phyloP scores from a whole-genome alignment of 1,140 invertebrate species.

The Episyrphus balteatus region DNA sequence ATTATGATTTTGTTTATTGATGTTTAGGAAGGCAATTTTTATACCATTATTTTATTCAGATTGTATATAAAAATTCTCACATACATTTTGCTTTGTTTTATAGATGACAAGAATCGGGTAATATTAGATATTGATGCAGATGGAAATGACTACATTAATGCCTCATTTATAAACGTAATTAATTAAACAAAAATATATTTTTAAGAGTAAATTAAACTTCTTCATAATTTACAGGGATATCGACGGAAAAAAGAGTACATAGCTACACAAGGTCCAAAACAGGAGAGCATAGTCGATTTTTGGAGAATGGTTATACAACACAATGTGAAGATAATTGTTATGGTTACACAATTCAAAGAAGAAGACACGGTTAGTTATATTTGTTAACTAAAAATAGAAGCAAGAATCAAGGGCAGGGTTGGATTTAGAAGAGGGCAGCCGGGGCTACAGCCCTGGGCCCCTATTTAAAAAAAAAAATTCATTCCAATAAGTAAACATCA shows the following conservation, averaged over 20 bases:
- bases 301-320: constrained; percentile 74
- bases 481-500: no score
- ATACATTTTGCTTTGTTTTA: no score
- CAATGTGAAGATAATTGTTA: constrained; percentile 60
- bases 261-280: constrained; percentile 71
- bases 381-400: background rate
- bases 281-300: constrained; percentile 61
- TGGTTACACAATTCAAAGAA: constrained; percentile 69
- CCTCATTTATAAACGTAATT: constrained; percentile 65
- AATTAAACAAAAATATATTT: background rate
- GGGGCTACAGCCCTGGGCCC: no score
- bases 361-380: constrained; percentile 41
- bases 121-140: constrained; percentile 50
- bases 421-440: no score
- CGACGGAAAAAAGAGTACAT: constrained; percentile 58
- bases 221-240: constrained; percentile 45
- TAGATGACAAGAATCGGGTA: constrained; percentile 68
- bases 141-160: constrained; percentile 70
- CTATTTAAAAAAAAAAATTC: no score
- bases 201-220: background rate
- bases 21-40: no score
- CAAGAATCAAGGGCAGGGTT: no score
- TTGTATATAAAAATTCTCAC: no score
- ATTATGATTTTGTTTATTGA: no score
- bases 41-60: no score